Percentiles rank a stretch among this genome's conserved stretches.
Conservation (phyloP, 2,113 vertebrate genomes). For the Takifugu flavidus region DNA sequence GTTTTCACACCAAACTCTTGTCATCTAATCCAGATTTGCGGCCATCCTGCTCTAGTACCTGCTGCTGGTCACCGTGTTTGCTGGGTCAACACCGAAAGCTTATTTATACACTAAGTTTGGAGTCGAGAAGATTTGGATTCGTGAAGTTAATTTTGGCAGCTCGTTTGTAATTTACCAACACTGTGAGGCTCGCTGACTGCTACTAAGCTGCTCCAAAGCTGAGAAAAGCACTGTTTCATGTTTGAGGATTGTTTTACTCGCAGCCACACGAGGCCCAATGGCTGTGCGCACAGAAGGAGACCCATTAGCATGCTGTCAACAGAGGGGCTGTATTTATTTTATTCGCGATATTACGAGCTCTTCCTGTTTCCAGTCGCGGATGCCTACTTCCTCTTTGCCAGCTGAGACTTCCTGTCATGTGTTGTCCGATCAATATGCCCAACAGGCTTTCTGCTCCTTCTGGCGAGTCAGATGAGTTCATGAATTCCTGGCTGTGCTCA, state of each 20-base stretch:
- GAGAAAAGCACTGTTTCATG: constrained; percentile 13
- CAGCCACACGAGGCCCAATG: too few species aligned
- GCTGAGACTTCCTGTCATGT: constrained; percentile 60
- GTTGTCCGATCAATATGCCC: constrained; percentile 30
- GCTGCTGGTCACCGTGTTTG: constrained; percentile 12
- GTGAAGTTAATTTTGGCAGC: constrained; percentile 22
- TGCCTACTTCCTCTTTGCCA: constrained; percentile 59
- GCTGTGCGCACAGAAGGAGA: too few species aligned
- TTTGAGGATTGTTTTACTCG: not conserved
- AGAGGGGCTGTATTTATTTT: constrained; percentile 1
- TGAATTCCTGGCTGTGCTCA: not conserved
- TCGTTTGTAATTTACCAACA: constrained; percentile 19
- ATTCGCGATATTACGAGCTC: constrained; percentile 20
- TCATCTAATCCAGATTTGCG: constrained; percentile 3
- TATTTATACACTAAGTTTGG: constrained; percentile 17
- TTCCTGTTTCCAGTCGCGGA: constrained; percentile 56
- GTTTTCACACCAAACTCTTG: constrained; percentile 4
- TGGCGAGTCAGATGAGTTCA: not conserved
- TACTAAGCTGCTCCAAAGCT: not conserved
- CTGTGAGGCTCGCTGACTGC: constrained; percentile 2
- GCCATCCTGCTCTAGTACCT: constrained; percentile 14
- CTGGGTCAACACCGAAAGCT: constrained; percentile 8
- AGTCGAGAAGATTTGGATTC: constrained; percentile 21
- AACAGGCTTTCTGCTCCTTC: constrained; percentile 30
- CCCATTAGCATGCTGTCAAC: not conserved